These are phyloP conservation scores for Amblyraja radiata DNA, from an alignment of 2,797 vertebrate species.

Conservation along the genomic window DNA sequence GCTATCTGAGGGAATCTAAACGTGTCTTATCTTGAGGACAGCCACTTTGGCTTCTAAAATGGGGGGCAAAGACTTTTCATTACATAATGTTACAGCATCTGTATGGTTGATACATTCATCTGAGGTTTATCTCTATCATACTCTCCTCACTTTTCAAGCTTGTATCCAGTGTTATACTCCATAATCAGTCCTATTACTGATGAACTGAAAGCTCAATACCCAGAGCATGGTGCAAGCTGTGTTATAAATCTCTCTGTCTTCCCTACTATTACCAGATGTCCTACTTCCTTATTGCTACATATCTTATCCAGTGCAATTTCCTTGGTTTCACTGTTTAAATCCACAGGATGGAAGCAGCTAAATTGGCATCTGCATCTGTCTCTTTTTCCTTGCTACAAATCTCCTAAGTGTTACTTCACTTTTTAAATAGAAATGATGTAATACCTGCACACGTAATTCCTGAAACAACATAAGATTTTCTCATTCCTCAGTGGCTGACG, in stretches of 20 bases:
- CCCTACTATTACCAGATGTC: neutral
- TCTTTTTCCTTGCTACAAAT: no score
- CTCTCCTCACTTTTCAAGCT: neutral
- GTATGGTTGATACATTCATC: neutral
- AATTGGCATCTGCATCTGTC: no score
- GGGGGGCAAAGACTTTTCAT: neutral
- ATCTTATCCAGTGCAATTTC: neutral
- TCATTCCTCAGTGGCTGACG: neutral
- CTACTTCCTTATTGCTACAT: neutral
- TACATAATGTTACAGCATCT: neutral
- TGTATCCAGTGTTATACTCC: neutral
- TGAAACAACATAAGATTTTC: neutral
- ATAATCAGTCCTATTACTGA: neutral
- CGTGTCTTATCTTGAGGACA: neutral
- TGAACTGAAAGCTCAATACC: neutral
- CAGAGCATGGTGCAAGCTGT: neutral
- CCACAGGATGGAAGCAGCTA: neutral
- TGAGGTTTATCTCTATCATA: no score
- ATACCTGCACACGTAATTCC: neutral
- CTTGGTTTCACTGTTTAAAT: neutral
- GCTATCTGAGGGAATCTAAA: neutral
- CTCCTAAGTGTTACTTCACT: no score
- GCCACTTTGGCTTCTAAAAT: neutral
- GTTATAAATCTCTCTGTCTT: neutral
- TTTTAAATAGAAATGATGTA: neutral